Conservation (phyloP, 64 coral and sea anemone genomes). For the Cladopsammia gracilis region DNA sequence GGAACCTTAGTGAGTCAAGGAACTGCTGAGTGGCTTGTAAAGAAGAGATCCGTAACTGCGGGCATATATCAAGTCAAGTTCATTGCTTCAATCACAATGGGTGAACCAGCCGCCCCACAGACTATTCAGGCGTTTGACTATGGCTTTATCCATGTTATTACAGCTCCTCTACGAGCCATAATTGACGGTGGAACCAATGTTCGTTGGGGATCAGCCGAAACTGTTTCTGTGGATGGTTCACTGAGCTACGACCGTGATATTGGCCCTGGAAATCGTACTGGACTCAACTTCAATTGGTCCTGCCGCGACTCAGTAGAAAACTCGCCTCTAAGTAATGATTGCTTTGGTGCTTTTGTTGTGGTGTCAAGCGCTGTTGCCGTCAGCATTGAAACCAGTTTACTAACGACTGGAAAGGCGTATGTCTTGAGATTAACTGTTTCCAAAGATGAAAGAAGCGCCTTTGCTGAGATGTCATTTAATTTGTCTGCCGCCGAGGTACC, state of each 20-base stretch:
- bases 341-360: background rate
- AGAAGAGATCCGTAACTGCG: background rate
- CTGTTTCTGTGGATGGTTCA: background rate
- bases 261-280: background rate
- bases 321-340: background rate
- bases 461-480: background rate
- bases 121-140: background rate
- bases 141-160: background rate
- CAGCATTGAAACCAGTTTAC: background rate
- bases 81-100: background rate
- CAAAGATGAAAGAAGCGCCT: constrained; percentile 11
- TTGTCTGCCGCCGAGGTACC: background rate
- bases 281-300: background rate
- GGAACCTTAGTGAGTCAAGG: background rate
- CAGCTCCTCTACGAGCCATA: background rate
- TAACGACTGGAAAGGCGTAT: background rate
- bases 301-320: background rate
- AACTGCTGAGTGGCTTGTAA: background rate
- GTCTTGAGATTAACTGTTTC: background rate
- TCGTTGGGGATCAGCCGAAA: background rate
- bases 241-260: background rate
- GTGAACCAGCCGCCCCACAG: background rate
- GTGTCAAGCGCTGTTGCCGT: background rate
- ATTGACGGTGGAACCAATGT: background rate
- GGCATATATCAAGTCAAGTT: constrained; percentile 12